These are phyloP conservation scores for Limnephilus auricula DNA, from an alignment of 2,888 invertebrate genomes.

Conservation along the genomic window DNA sequence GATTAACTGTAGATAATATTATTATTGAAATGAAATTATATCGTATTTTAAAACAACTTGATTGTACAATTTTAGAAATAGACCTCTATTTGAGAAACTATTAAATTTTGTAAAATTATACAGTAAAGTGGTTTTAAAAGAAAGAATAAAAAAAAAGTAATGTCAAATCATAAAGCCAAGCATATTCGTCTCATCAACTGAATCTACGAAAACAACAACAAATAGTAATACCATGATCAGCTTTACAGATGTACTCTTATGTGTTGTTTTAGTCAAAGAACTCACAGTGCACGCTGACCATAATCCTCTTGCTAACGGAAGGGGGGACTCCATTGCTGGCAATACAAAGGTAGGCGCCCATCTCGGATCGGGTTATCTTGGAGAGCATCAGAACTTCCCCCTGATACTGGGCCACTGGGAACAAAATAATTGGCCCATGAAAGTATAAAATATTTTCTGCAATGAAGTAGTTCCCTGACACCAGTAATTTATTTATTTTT, in stretches of 20 bases:
- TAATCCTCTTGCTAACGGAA: conserved; percentile 91
- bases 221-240: not conserved
- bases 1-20: no score
- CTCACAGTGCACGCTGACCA: conserved; percentile 94
- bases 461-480: no score
- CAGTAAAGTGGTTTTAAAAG: no score
- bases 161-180: no score
- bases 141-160: no score
- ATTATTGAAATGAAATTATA: no score
- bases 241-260: not conserved
- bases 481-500: no score
- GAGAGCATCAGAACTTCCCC: conserved; percentile 86
- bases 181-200: not conserved
- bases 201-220: not conserved
- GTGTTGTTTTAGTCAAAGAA: not conserved
- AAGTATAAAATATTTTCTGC: no score
- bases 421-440: conserved; percentile 65
- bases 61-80: no score
- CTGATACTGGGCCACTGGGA: conserved; percentile 82
- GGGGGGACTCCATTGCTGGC: conserved; percentile 93
- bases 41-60: no score
- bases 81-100: no score
- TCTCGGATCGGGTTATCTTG: conserved; percentile 91
- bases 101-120: no score
- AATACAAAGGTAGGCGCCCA: conserved; percentile 94